These are phyloP conservation scores for Limnephilus auricula DNA, from an alignment of 2,888 invertebrate genomes.

Conservation along the genomic window DNA sequence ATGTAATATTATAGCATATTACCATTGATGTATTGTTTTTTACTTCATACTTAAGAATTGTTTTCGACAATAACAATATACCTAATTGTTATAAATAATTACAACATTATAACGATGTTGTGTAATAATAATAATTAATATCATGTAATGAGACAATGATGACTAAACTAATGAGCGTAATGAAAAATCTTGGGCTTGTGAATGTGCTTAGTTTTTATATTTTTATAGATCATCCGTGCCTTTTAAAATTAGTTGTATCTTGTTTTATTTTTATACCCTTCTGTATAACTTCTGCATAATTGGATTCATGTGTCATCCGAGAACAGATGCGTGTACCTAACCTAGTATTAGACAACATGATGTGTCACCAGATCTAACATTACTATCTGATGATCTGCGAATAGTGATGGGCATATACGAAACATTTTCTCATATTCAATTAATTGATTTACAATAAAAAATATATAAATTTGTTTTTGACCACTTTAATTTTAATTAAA, in stretches of 20 bases:
- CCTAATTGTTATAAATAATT: neutral
- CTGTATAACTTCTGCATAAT: neutral
- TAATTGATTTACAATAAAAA: too few relatives aligned
- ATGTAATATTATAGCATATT: too few relatives aligned
- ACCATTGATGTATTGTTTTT: too few relatives aligned
- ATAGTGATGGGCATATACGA: neutral
- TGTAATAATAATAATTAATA: neutral
- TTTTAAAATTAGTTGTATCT: neutral
- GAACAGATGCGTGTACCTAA: neutral
- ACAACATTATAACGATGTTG: neutral
- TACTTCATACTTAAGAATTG: neutral
- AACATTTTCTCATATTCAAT: neutral
- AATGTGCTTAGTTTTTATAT: neutral
- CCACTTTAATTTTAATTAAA: too few relatives aligned
- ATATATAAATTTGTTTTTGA: too few relatives aligned
- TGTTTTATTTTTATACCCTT: neutral
- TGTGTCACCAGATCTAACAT: neutral
- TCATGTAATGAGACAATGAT: neutral
- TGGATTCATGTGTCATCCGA: neutral
- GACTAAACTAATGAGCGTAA: neutral
- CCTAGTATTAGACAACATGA: neutral
- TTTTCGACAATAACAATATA: neutral
- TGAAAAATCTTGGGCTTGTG: neutral
- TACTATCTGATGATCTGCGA: neutral
- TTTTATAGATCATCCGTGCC: neutral